These are phyloP conservation scores for Chloroclysta siterata DNA, from an alignment of 2,888 invertebrate genomes.

Conservation along the genomic window DNA sequence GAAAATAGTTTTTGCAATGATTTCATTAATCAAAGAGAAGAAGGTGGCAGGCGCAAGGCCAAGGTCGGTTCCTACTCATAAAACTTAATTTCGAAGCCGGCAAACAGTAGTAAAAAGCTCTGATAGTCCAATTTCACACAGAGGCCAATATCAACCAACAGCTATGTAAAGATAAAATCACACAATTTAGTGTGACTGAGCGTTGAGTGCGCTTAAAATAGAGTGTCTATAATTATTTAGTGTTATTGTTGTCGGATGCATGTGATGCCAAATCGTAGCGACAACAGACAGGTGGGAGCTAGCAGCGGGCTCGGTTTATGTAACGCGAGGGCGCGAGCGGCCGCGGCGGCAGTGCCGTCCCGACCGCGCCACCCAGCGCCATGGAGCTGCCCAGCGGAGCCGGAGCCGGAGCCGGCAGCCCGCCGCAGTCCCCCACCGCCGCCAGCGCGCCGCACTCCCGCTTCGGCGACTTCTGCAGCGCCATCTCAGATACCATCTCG, in stretches of 20 bases:
- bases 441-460: conserved; percentile 58
- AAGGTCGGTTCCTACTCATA: conserved; percentile 3
- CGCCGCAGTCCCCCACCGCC: conserved; percentile 51
- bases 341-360: conserved; percentile 72
- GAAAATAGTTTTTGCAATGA: neutral
- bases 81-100: conserved; percentile 13
- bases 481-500: conserved; percentile 80
- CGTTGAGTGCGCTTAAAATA: conserved; percentile 71
- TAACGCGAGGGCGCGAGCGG: conserved; percentile 68
- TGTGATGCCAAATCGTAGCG: conserved; percentile 77
- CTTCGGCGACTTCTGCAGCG: conserved; percentile 83
- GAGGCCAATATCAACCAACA: conserved; percentile 29
- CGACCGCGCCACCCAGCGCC: conserved; percentile 63
- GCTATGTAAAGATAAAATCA: conserved; percentile 56
- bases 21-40: neutral
- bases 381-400: conserved; percentile 73
- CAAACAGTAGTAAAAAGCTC: conserved; percentile 18
- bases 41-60: conserved; percentile 10
- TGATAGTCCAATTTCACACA: conserved; percentile 8
- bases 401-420: conserved; percentile 51
- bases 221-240: conserved; percentile 78
- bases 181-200: conserved; percentile 64
- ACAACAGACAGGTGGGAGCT: conserved; percentile 81
- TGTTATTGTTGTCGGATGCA: conserved; percentile 80
- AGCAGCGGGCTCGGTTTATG: conserved; percentile 71